Conservation (phyloP, 2,113 vertebrate genomes). For the Anhinga anhinga region DNA sequence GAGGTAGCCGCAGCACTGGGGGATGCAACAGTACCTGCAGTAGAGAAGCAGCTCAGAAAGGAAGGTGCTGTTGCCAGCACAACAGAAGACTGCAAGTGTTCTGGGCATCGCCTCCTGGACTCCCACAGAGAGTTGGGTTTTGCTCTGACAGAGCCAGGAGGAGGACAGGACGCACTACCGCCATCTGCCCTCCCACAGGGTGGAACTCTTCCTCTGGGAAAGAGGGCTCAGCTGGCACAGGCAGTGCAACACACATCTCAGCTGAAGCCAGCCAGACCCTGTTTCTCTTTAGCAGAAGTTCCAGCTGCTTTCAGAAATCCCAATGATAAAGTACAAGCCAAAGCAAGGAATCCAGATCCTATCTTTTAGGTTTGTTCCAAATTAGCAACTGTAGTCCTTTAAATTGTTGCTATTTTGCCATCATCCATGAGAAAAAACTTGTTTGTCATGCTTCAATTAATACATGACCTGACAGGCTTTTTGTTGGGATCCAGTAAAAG, state of each 20-base stretch:
- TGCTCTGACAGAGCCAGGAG: neutral
- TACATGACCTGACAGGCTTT: neutral
- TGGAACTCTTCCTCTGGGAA: neutral
- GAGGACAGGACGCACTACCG: neutral
- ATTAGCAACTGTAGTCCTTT: neutral
- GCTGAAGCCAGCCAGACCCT: neutral
- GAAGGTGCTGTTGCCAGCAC: neutral
- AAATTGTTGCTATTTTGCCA: neutral
- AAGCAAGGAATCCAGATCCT: neutral
- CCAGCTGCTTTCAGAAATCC: constrained; percentile 25
- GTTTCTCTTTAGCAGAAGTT: neutral
- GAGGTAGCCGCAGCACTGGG: neutral
- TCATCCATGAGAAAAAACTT: neutral
- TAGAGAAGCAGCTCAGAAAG: neutral
- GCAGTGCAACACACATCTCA: neutral
- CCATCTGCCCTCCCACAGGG: neutral
- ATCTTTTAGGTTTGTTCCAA: neutral
- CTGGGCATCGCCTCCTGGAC: neutral
- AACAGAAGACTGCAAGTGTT: neutral
- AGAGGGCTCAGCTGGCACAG: constrained; percentile 15
- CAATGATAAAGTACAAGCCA: neutral
- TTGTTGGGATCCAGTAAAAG: neutral
- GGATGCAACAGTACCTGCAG: neutral
- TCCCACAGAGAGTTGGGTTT: neutral
- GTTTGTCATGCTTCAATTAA: neutral